Base-by-base conservation (phyloP, 2,888 invertebrate species). In the Balanococcus diminutus region DNA sequence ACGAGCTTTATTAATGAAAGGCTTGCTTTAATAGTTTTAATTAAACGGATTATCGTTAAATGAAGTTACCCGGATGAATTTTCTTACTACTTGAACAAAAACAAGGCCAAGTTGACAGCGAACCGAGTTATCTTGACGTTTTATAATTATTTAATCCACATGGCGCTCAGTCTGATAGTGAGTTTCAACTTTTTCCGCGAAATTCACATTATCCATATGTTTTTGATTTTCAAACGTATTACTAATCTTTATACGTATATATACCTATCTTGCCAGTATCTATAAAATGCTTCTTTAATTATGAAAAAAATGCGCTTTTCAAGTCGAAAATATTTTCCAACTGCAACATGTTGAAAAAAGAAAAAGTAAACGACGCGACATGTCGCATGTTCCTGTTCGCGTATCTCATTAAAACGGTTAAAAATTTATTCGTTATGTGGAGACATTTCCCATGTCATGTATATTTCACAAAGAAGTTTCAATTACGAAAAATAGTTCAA, bases 21-120 rank as follows among this genome's bases (percentile, higher is more conserved):
- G 19, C 67, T 67, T 25, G 22, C 22, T 28, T 67, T 67, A 67
- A 67, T 67, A 67, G 67, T 67, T 67, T 67, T 67, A 67, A 67
- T 67, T 67, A 67, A 67, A 67, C 67, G 67, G 67, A 67, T 67
- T 67, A 67, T 28, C 67, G 28, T 67, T 28, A 28, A 67, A 67
- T 67, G 31, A 72, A 72, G 31, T 72, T 72, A 72, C 28, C 8
- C 31, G 72, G 72, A 72, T 72, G 72, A 72, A 31, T 72, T 67
- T 72, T 31, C 72, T 72, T 31, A 31, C 6, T 61, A 25, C 61
- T 22, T 25, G 61, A 22, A n/a, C 61, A 22, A 22, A 61, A 61
- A 19, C 22, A 22, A 6, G 22, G 11, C 22, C 61, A 19, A 61
- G 19, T 61, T 61, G 61, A 22, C 22, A 22, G 22, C 22, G 61